These are phyloP conservation scores for Pseudopleuronectes americanus DNA, from an alignment of 2,797 vertebrate genomes.

Conservation along the genomic window DNA sequence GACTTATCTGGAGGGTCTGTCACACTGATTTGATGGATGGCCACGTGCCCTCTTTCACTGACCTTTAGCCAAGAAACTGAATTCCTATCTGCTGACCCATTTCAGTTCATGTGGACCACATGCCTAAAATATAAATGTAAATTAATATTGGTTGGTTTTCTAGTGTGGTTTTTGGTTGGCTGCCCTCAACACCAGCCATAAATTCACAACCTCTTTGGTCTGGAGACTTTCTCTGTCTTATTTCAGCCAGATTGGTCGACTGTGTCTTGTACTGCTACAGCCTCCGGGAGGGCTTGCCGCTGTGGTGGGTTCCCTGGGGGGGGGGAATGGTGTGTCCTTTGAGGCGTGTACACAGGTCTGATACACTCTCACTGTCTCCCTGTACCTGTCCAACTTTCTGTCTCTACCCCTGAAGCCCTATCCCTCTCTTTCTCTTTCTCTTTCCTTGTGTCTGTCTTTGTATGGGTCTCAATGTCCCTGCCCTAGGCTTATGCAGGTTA, in stretches of 20 bases:
- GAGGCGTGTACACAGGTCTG: slow-evolving; percentile 69
- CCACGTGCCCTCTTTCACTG: slow-evolving; percentile 3
- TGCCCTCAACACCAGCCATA: slow-evolving; percentile 18
- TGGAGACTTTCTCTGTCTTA: slow-evolving; percentile 39
- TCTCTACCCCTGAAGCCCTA: slow-evolving; percentile 18
- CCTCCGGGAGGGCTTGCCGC: slow-evolving; percentile 47
- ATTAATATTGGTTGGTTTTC: slow-evolving; percentile 30
- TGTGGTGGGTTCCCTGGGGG: slow-evolving; percentile 39
- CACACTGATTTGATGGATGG: neutral
- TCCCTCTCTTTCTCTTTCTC: neutral
- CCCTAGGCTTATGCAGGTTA: slow-evolving; percentile 22
- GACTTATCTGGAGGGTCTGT: neutral
- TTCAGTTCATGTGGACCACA: slow-evolving; percentile 12
- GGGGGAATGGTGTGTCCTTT: slow-evolving; percentile 44
- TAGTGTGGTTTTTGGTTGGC: slow-evolving; percentile 13
- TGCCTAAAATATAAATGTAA: slow-evolving; percentile 31
- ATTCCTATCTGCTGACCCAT: slow-evolving; percentile 12
- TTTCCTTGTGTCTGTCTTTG: slow-evolving; percentile 2
- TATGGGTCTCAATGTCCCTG: slow-evolving; percentile 21
- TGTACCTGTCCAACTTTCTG: slow-evolving; percentile 51
- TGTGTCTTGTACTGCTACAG: slow-evolving; percentile 43
- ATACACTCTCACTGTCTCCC: slow-evolving; percentile 57
- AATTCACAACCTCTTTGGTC: slow-evolving; percentile 37
- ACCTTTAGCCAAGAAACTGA: slow-evolving; percentile 28
- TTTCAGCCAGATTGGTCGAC: slow-evolving; percentile 38